Evolutionary conservation across 2,113 vertebrate species (phyloP).

Genomic region (Mugil cephalus): DNA sequence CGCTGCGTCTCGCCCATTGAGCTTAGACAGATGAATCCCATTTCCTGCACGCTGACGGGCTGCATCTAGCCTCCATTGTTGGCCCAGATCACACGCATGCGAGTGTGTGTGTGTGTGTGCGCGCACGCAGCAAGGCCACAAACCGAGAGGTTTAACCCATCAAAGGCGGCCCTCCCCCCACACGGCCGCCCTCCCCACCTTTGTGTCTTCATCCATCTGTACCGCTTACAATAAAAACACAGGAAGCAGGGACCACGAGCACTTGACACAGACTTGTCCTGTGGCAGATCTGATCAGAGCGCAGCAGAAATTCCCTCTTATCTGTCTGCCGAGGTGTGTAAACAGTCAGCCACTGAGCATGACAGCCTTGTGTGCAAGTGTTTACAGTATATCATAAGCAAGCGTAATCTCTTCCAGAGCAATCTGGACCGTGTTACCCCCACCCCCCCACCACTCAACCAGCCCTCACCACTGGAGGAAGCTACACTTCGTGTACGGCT

Average conservation of each 20-base stretch:
- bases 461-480: not conserved
- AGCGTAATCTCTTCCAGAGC: slow-evolving; percentile 37
- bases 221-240: slow-evolving; percentile 73
- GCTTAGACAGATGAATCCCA: slow-evolving; percentile 46
- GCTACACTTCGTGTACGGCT: not conserved
- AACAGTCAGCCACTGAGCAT: slow-evolving; percentile 65
- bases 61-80: slow-evolving; percentile 33
- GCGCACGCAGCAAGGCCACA: slow-evolving; percentile 18
- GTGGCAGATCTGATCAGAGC: slow-evolving; percentile 78
- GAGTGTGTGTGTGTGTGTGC: not conserved
- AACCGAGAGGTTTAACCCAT: slow-evolving; percentile 62
- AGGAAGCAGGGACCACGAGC: slow-evolving; percentile 64
- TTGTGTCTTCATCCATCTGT: slow-evolving; percentile 57
- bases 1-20: slow-evolving; percentile 19
- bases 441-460: not conserved
- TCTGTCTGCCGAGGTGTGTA: slow-evolving; percentile 69
- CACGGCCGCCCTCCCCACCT: not conserved
- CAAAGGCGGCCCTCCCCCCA: slow-evolving; percentile 36
- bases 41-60: slow-evolving; percentile 54
- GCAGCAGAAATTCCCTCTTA: slow-evolving; percentile 68
- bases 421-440: slow-evolving; percentile 7
- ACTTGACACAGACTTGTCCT: slow-evolving; percentile 78
- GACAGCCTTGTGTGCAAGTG: slow-evolving; percentile 48
- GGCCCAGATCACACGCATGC: slow-evolving; percentile 6
- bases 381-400: slow-evolving; percentile 56